Percentiles rank a stretch among this genome's conserved stretches.
Evolutionary conservation across 2,113 vertebrate species (phyloP).

Genomic region (Phrynocephalus versicolor): DNA sequence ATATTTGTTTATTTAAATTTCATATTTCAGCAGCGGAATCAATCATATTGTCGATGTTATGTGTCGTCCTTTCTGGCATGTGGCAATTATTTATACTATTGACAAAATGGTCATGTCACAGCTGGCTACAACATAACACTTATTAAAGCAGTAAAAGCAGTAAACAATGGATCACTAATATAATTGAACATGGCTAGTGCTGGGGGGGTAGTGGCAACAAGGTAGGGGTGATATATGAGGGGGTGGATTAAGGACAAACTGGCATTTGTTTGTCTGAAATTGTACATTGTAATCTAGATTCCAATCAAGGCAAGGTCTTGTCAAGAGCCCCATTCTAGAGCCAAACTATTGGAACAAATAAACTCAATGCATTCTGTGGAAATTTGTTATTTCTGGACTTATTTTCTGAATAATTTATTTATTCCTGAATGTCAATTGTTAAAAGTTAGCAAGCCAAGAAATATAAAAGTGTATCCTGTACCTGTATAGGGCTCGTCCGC

Average conservation of each 20-base stretch:
- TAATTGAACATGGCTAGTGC: neutral
- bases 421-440: neutral
- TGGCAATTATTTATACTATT: neutral
- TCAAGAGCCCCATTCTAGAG: neutral
- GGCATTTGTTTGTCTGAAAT: neutral
- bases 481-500: slow-evolving; percentile 94
- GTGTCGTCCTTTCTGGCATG: too few relatives aligned
- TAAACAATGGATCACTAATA: neutral
- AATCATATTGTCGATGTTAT: neutral
- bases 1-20: neutral
- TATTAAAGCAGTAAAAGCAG: neutral
- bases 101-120: neutral
- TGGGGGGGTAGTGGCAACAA: neutral
- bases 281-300: neutral
- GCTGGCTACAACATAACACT: neutral
- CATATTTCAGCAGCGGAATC: neutral
- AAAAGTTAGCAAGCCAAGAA: neutral
- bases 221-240: neutral
- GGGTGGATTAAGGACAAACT: too few relatives aligned
- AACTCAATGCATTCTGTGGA: neutral
- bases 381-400: neutral
- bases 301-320: neutral
- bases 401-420: too few relatives aligned
- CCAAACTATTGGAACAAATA: neutral
- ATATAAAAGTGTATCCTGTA: slow-evolving; percentile 50